A percentile compares a stretch with the other conserved stretches of the same genome.
Evolutionary conservation across 1,140 invertebrate genomes (phyloP).

Genomic region (Zaprionus gabonicus): DNA sequence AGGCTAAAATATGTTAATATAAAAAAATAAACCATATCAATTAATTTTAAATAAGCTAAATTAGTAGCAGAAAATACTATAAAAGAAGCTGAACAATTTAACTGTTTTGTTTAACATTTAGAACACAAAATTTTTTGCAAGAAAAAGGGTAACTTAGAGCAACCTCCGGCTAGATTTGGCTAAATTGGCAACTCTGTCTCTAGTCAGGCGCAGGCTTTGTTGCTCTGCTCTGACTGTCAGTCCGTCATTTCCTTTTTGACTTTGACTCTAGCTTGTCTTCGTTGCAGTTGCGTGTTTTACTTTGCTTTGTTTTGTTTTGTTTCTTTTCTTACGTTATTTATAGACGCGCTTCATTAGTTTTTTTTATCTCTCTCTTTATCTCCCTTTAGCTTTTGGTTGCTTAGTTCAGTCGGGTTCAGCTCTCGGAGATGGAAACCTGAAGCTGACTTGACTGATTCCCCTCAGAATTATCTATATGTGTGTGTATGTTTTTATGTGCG

Average conservation of each 20-base stretch:
- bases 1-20: background rate
- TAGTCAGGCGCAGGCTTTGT: background rate
- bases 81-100: no score
- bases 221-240: conserved; percentile 15
- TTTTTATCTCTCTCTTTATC: conserved; percentile 19
- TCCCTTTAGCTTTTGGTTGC: conserved; percentile 7
- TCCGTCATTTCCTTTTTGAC: conserved; percentile 21
- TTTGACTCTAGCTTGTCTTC: conserved; percentile 34
- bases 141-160: no score
- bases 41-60: no score
- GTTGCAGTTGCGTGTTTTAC: conserved; percentile 30
- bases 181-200: background rate
- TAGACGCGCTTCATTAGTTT: conserved; percentile 49
- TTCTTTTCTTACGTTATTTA: conserved; percentile 39
- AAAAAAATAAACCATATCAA: background rate
- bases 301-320: conserved; percentile 13
- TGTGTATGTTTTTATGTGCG: background rate
- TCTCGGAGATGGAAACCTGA: conserved; percentile 40
- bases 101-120: no score
- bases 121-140: no score
- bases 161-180: no score
- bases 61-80: no score
- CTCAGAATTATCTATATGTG: conserved; percentile 21
- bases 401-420: conserved; percentile 25
- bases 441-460: conserved; percentile 26